Base-by-base conservation (phyloP, 1,140 invertebrate species). In the Trissolcus basalis region DNA sequence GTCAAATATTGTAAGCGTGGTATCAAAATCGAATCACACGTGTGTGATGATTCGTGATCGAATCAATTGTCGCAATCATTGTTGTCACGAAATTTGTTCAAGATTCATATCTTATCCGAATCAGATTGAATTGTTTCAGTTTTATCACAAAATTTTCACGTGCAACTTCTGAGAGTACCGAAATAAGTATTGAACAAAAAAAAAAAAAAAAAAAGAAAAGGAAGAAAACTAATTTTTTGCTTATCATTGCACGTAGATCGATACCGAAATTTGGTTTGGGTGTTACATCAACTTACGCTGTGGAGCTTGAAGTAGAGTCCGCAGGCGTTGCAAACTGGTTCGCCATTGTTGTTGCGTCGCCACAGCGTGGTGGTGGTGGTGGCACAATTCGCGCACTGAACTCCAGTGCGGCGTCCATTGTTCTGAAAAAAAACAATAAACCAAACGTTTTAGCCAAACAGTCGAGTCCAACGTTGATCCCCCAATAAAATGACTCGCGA, bases 241-340 rank as follows among this genome's bases (percentile, higher is more conserved):
- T 27, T 27, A 27, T 27, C 19, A 27, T 27, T 27, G 6, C 19
- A 27, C 19, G 19, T 27, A 6, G 19, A n/a, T n/a, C n/a, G n/a
- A 3, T 27, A 27, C 19, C 19, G 19, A 27, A 27, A 27, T 27
- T 27, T 27, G 19, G 19, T 6, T 6, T 3, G 6, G 6, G 2
- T 27, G 19, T 27, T 27, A 27, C 35, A 35, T 27, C 13, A 59
- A 72, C 93, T 94, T 88, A 97, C 96, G 71, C 91, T 92, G 85
- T 97, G 96, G 44, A 97, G 89, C 89, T 97, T 97, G 88, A 90
- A 96, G 88, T 97, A 97, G 8, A 97, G 91, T 12, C 96, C 95
- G 82, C 96, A 97, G 7, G 96, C 96, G 87, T 97, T 97, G 87
- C 96, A 97, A 1, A 97, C 96, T 4, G 95, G 95, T 83, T 96